A percentile compares a stretch with the other conserved stretches of the same genome.
phyloP scores from a whole-genome alignment of 2,113 vertebrate species.

The Hydrolagus affinis region DNA sequence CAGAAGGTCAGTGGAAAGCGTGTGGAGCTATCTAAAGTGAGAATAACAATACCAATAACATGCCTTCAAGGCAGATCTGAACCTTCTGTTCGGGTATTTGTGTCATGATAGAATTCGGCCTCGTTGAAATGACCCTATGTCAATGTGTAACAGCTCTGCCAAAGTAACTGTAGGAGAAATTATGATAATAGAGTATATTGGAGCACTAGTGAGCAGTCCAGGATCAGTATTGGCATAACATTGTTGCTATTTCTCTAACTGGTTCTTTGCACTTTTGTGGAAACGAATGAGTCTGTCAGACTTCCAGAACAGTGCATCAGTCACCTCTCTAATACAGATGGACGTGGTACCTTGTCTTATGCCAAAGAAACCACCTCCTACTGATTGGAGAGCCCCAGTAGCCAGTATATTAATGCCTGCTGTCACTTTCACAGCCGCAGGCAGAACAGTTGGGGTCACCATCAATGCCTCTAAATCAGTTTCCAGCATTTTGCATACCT shows the following conservation, averaged over 20 bases:
- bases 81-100: no score
- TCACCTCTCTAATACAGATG: conserved; percentile 6
- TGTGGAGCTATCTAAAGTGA: no score
- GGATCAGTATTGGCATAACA: neutral
- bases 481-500: conserved; percentile 16
- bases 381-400: neutral
- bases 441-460: neutral
- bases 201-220: no score
- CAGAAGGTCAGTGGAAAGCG: no score
- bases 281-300: conserved; percentile 15
- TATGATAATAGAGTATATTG: no score
- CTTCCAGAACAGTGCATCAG: conserved; percentile 11
- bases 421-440: neutral
- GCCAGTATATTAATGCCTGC: neutral
- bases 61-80: no score
- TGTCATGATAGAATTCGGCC: no score
- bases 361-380: neutral
- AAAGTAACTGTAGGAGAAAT: no score
- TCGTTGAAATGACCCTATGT: no score
- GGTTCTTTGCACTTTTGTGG: neutral
- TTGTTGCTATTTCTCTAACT: conserved; percentile 9
- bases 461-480: conserved; percentile 15
- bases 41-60: no score
- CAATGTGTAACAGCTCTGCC: no score
- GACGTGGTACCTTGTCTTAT: neutral